Conservation (phyloP, 2,888 invertebrate genomes). For the Caenorhabditis angaria region DNA sequence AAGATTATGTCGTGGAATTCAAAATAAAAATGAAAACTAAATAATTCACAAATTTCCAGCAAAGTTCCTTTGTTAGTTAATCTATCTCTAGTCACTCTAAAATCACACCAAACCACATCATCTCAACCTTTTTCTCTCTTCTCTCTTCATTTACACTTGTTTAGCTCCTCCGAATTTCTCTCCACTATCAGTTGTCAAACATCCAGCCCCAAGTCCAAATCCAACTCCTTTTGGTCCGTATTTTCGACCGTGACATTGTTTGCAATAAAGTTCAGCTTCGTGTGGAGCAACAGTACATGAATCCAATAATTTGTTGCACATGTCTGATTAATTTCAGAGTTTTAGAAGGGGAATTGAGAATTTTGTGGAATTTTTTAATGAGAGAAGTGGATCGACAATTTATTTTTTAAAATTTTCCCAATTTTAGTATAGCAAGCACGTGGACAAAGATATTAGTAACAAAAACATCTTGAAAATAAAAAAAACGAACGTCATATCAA, state of each 20-base stretch:
- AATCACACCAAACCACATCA: neutral
- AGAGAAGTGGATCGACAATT: neutral
- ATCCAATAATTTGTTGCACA: constrained; percentile 91
- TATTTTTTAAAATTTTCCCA: neutral
- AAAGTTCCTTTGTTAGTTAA: too few species aligned
- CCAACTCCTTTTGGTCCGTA: constrained; percentile 97
- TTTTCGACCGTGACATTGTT: constrained; percentile 93
- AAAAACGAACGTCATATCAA: constrained; percentile 71
- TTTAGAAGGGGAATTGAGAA: neutral
- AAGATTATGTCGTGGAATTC: too few species aligned
- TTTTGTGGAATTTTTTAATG: too few species aligned
- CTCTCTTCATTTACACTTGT: constrained; percentile 27
- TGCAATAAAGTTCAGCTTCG: constrained; percentile 91
- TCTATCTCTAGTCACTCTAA: neutral
- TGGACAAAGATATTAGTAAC: neutral
- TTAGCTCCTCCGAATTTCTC: constrained; percentile 80
- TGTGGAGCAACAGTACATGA: constrained; percentile 95
- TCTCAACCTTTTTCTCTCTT: constrained; percentile 4
- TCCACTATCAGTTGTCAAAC: constrained; percentile 93
- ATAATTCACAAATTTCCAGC: too few species aligned
- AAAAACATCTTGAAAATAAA: constrained; percentile 8
- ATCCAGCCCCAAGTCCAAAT: constrained; percentile 96
- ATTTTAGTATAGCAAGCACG: constrained; percentile 15
- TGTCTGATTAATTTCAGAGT: constrained; percentile 74
- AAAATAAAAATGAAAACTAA: too few species aligned